Percentiles rank a stretch among this genome's conserved stretches.
phyloP scores from a whole-genome alignment of 2,888 invertebrate genomes.

The Morpho helenor region DNA sequence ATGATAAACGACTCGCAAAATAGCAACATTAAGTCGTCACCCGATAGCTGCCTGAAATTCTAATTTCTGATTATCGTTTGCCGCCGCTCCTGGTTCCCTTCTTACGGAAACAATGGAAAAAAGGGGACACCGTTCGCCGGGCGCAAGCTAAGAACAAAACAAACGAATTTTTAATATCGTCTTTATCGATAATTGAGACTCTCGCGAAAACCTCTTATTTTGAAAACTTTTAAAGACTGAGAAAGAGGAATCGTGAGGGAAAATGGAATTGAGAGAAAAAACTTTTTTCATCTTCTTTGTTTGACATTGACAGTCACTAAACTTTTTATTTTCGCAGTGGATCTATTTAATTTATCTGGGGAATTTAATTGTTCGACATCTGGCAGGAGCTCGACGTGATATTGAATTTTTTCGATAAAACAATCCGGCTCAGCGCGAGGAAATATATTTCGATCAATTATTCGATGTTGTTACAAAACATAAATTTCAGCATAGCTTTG shows the following conservation, averaged over 20 bases:
- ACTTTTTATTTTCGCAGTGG: slow-evolving; percentile 73
- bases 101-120: slow-evolving; percentile 73
- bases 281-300: slow-evolving; percentile 79
- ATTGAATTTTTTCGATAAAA: slow-evolving; percentile 43
- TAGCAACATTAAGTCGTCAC: slow-evolving; percentile 68
- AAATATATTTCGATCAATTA: slow-evolving; percentile 19
- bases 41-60: slow-evolving; percentile 61
- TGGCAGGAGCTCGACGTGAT: slow-evolving; percentile 56
- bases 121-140: slow-evolving; percentile 65
- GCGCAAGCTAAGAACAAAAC: slow-evolving; percentile 75
- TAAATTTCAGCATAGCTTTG: slow-evolving; percentile 15
- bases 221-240: slow-evolving; percentile 75
- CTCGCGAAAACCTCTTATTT: slow-evolving; percentile 77
- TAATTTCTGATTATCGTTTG: slow-evolving; percentile 75
- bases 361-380: slow-evolving; percentile 63
- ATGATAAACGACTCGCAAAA: slow-evolving; percentile 71
- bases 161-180: slow-evolving; percentile 79
- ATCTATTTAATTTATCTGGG: slow-evolving; percentile 74
- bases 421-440: slow-evolving; percentile 18
- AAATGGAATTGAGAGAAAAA: slow-evolving; percentile 74
- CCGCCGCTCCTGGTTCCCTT: slow-evolving; percentile 64
- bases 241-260: slow-evolving; percentile 74
- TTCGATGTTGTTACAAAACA: slow-evolving; percentile 16
- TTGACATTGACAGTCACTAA: slow-evolving; percentile 77
- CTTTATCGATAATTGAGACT: slow-evolving; percentile 79